phyloP scores from a whole-genome alignment of 2,797 vertebrate species.

The Pygocentrus nattereri region DNA sequence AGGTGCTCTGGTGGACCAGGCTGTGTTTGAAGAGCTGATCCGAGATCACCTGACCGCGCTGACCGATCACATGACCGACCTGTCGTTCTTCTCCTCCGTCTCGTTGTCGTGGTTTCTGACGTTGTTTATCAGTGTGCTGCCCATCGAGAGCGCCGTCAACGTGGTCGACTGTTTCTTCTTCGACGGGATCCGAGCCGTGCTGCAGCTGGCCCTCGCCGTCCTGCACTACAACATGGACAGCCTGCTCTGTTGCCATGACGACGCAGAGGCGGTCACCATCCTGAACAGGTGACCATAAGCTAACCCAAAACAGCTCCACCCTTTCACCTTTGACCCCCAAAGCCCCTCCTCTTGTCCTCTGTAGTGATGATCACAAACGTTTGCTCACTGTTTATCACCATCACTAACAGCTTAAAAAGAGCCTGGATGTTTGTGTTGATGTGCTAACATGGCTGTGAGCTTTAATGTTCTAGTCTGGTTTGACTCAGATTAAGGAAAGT shows the following conservation, averaged over 20 bases:
- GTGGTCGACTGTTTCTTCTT: slow-evolving; percentile 99
- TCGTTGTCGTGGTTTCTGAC: slow-evolving; percentile 99
- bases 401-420: too few relatives aligned
- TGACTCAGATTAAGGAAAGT: too few relatives aligned
- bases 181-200: slow-evolving; percentile 93
- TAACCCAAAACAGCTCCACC: background rate
- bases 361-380: too few relatives aligned
- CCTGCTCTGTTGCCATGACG: slow-evolving; percentile 90
- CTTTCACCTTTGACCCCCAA: background rate
- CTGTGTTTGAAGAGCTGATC: slow-evolving; percentile 97
- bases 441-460: too few relatives aligned
- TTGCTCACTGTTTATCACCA: too few relatives aligned
- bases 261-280: slow-evolving; percentile 94
- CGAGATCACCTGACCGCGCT: slow-evolving; percentile 91
- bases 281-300: slow-evolving; percentile 88
- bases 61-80: slow-evolving; percentile 94
- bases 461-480: too few relatives aligned
- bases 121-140: slow-evolving; percentile 95
- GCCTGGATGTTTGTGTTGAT: too few relatives aligned
- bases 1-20: slow-evolving; percentile 98
- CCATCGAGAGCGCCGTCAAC: slow-evolving; percentile 95
- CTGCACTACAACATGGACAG: slow-evolving; percentile 94
- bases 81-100: slow-evolving; percentile 97
- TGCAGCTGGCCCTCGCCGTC: slow-evolving; percentile 93
- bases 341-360: too few relatives aligned